Percentiles rank a stretch among this genome's conserved stretches.
Conservation (phyloP, 2,797 vertebrate genomes). For the Falco berigora region DNA sequence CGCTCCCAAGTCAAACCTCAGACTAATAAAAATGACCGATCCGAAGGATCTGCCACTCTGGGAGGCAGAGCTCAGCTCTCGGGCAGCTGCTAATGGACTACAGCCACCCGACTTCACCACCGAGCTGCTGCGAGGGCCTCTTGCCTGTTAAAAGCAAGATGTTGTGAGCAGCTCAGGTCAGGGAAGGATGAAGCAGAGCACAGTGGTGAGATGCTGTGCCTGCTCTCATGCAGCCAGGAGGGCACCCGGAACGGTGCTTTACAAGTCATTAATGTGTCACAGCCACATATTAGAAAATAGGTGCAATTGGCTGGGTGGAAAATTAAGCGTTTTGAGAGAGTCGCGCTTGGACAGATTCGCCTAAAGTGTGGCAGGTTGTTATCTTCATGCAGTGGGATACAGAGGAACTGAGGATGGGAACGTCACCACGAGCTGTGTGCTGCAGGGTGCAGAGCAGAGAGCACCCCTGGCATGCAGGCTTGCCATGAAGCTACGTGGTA, state of each 20-base stretch:
- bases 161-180: neutral
- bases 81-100: neutral
- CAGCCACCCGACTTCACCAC: neutral
- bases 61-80: neutral
- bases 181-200: neutral
- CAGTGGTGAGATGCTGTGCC: neutral
- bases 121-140: neutral
- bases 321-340: neutral
- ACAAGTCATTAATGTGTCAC: neutral
- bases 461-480: neutral
- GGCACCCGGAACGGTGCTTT: neutral
- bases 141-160: neutral
- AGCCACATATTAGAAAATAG: neutral
- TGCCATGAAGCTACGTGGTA: neutral
- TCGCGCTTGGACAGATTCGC: neutral
- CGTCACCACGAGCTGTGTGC: accelerated
- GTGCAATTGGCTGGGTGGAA: neutral
- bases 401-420: neutral
- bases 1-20: neutral
- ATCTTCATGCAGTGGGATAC: neutral
- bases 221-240: neutral
- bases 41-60: neutral
- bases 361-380: neutral
- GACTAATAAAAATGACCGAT: neutral
- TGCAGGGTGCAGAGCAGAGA: neutral